Conservation (phyloP, 2,113 vertebrate genomes). For the Sus scrofa region T2T-Sscrofa CM000826.6:154984001-154984500, state of each 20-base stretch:
- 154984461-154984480: too few species aligned
- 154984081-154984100: not conserved
- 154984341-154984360: rapidly evolving
- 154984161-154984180: too few species aligned
- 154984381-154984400: too few species aligned
- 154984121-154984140: not conserved
- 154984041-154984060: not conserved
- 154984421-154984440: not conserved
- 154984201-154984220: not conserved
- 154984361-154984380: rapidly evolving
- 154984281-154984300: not conserved
- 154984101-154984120: not conserved
- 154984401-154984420: rapidly evolving
- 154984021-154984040: not conserved
- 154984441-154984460: not conserved
- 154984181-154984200: not conserved
- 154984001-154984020: not conserved
- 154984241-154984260: not conserved
- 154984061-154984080: rapidly evolving
- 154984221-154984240: not conserved
- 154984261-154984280: not conserved
- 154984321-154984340: not conserved
- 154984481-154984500: too few species aligned
- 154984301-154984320: too few species aligned
- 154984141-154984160: not conserved